phyloP scores from a whole-genome alignment of 2,113 vertebrate genomes.

The Lates calcarifer region DNA sequence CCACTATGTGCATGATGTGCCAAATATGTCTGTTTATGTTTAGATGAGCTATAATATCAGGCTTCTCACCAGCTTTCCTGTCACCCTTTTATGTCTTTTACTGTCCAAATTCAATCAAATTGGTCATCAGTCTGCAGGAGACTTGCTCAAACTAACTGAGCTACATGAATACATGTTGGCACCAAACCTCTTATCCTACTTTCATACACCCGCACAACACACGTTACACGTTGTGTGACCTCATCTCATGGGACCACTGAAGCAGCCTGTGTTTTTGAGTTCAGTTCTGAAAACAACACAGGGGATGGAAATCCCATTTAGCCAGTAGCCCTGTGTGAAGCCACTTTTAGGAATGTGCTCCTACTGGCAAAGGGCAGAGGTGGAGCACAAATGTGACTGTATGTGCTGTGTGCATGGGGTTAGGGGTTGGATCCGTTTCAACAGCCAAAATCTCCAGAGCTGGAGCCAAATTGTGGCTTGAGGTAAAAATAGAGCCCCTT shows the following conservation, averaged over 20 bases:
- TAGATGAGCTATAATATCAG: constrained; percentile 5
- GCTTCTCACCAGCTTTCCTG: constrained; percentile 47
- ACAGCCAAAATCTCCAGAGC: constrained; percentile 55
- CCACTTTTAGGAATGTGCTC: constrained; percentile 60
- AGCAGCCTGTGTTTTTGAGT: constrained; percentile 43
- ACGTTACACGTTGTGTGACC: constrained; percentile 1
- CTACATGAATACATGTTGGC: neutral
- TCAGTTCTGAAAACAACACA: constrained; percentile 47
- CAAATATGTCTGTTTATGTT: constrained; percentile 4
- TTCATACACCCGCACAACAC: neutral
- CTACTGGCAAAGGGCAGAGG: constrained; percentile 58
- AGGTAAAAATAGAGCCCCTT: constrained; percentile 80
- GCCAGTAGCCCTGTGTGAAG: constrained; percentile 57
- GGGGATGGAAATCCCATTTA: constrained; percentile 53
- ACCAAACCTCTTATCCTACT: neutral
- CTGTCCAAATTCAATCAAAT: constrained; percentile 45
- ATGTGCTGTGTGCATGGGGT: constrained; percentile 33
- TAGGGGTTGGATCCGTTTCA: constrained; percentile 29
- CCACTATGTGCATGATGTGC: neutral
- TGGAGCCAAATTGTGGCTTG: constrained; percentile 64
- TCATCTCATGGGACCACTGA: constrained; percentile 12
- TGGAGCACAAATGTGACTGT: constrained; percentile 62
- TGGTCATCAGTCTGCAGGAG: constrained; percentile 35
- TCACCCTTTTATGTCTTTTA: constrained; percentile 27
- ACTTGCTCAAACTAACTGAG: constrained; percentile 12